Evolutionary conservation across 2,113 vertebrate species (phyloP), one percentile per base, ranked within the genome.

Genomic region (Antennarius striatus): DNA sequence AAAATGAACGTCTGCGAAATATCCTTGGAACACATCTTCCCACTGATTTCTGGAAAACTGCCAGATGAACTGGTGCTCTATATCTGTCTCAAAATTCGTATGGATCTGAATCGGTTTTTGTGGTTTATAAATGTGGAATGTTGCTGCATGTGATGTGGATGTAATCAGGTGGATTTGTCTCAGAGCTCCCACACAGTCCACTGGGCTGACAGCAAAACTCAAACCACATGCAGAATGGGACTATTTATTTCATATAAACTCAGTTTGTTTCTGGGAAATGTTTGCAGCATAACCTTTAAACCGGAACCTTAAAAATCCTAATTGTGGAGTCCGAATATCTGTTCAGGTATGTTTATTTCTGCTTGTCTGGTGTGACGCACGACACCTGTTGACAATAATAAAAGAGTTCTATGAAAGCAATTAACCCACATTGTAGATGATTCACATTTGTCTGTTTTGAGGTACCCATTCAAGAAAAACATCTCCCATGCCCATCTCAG

Each of bases 301-400:
- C 56, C 73, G 65, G n/a, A 82, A 78, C 22, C 22, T 22, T 22
- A 22, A 22, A 22, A 22, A 86, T 69, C 70, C 73, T 17, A 1
- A 29, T 50, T 66, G 77, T 48, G 65, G 77, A 66, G 52, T 42
- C 4, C 62, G 49, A 46, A 22, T 56, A 52, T 32, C 62, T 54
- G 49, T 59, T 40, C 46, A 68, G n/a, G 29, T 42, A 29, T 50
- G 53, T 51, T 75, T 53, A 11, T 17, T 64, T 30, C 28, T 65
- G 30, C 47, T 52, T 43, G 47, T 75, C 56, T 71, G 64, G 36
- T 71, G 45, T 65, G 74, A 89, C 32, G 32, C 32, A 5, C 32
- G 32, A 36, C 32, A 36, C 84, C 84, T 89, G 84, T 85, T 90
- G 80, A 76, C 74, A 69, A 6, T 11, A 22, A 43, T 43, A 11